These are phyloP conservation scores for Daboia siamensis DNA, from an alignment of 2,113 vertebrate species.

Conservation along the genomic window DNA sequence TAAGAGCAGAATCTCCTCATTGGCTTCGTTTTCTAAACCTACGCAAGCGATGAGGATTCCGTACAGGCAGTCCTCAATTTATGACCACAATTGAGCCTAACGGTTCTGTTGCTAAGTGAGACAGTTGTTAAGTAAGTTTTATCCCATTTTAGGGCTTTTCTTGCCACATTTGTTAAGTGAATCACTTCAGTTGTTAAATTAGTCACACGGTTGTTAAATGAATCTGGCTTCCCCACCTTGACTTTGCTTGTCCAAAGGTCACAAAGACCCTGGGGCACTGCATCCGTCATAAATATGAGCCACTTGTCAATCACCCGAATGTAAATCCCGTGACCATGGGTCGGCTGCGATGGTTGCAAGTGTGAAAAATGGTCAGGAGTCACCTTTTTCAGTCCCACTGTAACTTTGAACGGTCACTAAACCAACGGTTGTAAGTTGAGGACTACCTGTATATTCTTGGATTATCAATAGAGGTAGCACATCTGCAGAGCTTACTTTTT, in stretches of 20 bases:
- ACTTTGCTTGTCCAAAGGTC: not conserved
- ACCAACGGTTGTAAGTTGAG: not conserved
- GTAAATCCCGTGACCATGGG: not conserved
- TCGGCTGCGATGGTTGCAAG: not conserved
- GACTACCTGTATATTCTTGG: not conserved
- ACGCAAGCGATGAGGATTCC: not conserved
- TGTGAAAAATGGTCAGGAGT: not conserved
- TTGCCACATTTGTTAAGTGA: not conserved
- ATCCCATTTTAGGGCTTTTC: not conserved
- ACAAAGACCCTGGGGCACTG: not conserved
- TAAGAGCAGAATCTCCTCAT: not conserved
- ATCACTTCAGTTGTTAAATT: not conserved
- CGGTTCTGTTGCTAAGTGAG: not conserved
- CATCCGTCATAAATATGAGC: not conserved
- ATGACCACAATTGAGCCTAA: not conserved
- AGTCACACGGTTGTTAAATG: not conserved
- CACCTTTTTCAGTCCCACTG: not conserved
- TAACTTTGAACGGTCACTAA: not conserved
- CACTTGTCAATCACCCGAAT: accelerated
- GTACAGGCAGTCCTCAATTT: not conserved
- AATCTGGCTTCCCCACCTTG: not conserved
- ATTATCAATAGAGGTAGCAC: not conserved
- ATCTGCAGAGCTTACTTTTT: not conserved
- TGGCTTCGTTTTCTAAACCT: not conserved
- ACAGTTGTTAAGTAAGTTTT: not conserved